These are phyloP conservation scores for Sarcophaga variegata DNA, from an alignment of 2,888 invertebrate genomes.

Conservation along the genomic window DNA sequence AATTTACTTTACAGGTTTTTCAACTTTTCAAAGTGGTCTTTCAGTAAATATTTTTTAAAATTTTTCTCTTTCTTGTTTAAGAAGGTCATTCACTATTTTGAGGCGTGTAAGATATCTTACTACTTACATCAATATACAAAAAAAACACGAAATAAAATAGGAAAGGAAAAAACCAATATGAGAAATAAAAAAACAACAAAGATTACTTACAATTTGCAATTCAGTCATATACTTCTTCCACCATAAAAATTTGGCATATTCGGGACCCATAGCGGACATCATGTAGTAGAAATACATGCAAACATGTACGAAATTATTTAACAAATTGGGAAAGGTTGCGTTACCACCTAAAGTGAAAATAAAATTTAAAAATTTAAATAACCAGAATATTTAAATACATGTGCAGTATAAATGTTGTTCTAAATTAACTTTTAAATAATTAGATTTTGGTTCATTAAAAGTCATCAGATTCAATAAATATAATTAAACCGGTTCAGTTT, in stretches of 20 bases:
- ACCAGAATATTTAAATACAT: neutral
- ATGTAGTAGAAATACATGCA: slow-evolving; percentile 97
- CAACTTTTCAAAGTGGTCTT: slow-evolving; percentile 47
- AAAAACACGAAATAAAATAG: neutral
- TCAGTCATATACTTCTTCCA: slow-evolving; percentile 98
- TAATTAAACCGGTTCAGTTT: slow-evolving; percentile 2
- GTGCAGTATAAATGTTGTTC: no score
- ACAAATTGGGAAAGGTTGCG: slow-evolving; percentile 83
- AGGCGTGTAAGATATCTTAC: slow-evolving; percentile 8
- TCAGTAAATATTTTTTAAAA: slow-evolving; percentile 1
- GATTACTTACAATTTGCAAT: slow-evolving; percentile 90
- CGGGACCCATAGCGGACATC: slow-evolving; percentile 93
- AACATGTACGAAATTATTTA: slow-evolving; percentile 97
- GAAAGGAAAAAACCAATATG: neutral
- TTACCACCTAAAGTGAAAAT: slow-evolving; percentile 83
- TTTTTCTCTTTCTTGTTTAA: slow-evolving; percentile 4
- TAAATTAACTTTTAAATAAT: neutral
- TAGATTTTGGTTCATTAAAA: neutral
- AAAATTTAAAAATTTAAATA: neutral
- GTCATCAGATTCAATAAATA: neutral
- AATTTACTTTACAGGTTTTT: slow-evolving; percentile 57
- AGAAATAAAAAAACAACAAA: neutral
- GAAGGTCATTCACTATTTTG: slow-evolving; percentile 52
- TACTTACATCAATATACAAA: neutral
- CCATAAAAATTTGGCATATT: slow-evolving; percentile 93